A percentile compares a stretch with the other conserved stretches of the same genome.
Conservation (phyloP, 2,888 invertebrate species). For the Machimus atricapillus region DNA sequence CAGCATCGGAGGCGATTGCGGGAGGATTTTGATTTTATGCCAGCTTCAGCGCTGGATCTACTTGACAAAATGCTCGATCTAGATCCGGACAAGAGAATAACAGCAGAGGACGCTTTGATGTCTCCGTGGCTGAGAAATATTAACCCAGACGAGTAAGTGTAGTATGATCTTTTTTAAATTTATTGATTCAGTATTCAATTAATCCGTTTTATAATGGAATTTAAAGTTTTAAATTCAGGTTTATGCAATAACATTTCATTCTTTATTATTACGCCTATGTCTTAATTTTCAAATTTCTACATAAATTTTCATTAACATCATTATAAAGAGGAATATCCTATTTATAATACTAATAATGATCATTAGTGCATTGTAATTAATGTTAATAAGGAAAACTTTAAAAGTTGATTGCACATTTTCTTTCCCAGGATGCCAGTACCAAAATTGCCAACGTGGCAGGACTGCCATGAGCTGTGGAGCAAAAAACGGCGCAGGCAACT, state of each 20-base stretch:
- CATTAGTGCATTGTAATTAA: not conserved
- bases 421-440: constrained; percentile 78
- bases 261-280: no score
- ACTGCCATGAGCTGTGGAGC: constrained; percentile 99
- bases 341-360: not conserved
- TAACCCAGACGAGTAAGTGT: constrained; percentile 84
- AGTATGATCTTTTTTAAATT: not conserved
- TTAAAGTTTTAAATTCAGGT: no score
- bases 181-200: not conserved
- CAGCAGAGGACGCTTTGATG: constrained; percentile 92
- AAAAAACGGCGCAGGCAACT: constrained; percentile 90
- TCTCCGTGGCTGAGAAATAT: constrained; percentile 92
- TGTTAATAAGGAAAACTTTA: not conserved
- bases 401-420: constrained; percentile 8
- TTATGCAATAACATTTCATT: not conserved
- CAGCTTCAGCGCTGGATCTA: constrained; percentile 83
- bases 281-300: no score
- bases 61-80: constrained; percentile 95
- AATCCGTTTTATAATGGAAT: not conserved
- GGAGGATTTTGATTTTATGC: constrained; percentile 94
- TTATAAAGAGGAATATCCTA: no score
- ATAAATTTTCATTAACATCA: no score
- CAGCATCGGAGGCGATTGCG: constrained; percentile 86
- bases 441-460: constrained; percentile 92
- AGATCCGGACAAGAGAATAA: constrained; percentile 92